Evolutionary conservation across 2,888 invertebrate genomes (phyloP).

Genomic region (Brachyptera putata): DNA sequence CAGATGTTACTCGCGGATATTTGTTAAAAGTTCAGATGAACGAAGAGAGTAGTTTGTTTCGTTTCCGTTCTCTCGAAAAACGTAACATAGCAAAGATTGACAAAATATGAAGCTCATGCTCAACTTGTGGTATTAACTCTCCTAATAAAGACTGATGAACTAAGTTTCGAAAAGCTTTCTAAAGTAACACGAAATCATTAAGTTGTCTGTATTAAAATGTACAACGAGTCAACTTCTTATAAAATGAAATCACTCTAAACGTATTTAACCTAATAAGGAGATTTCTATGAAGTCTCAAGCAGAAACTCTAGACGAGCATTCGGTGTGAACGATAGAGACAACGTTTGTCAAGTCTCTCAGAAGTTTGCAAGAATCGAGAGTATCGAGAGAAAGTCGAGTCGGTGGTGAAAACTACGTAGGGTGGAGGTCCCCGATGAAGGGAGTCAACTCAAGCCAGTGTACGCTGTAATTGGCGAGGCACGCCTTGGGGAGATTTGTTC

Average conservation of each 20-base stretch:
- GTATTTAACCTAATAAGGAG: conserved; percentile 12
- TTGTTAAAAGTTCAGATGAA: conserved; percentile 5
- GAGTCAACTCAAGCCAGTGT: conserved; percentile 5
- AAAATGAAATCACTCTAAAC: conserved; percentile 12
- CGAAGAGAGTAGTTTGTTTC: background rate
- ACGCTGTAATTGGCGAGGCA: conserved; percentile 11
- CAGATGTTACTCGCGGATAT: conserved; percentile 10
- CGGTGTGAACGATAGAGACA: conserved; percentile 8
- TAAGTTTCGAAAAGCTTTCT: background rate
- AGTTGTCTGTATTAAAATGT: background rate
- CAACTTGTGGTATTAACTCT: background rate
- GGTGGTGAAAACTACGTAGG: too few relatives aligned
- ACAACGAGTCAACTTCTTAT: background rate
- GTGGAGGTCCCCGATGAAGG: background rate
- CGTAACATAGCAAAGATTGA: too few relatives aligned
- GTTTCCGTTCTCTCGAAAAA: background rate
- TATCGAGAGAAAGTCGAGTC: background rate
- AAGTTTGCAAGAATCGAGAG: conserved; percentile 13
- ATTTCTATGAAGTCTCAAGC: background rate
- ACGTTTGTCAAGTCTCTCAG: background rate
- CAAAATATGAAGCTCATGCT: too few relatives aligned
- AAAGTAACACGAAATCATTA: background rate
- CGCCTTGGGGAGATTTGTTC: conserved; percentile 5
- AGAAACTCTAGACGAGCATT: background rate
- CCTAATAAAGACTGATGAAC: too few relatives aligned